Conservation (phyloP, 2,113 vertebrate genomes). For the Ramphastos sulfuratus region DNA sequence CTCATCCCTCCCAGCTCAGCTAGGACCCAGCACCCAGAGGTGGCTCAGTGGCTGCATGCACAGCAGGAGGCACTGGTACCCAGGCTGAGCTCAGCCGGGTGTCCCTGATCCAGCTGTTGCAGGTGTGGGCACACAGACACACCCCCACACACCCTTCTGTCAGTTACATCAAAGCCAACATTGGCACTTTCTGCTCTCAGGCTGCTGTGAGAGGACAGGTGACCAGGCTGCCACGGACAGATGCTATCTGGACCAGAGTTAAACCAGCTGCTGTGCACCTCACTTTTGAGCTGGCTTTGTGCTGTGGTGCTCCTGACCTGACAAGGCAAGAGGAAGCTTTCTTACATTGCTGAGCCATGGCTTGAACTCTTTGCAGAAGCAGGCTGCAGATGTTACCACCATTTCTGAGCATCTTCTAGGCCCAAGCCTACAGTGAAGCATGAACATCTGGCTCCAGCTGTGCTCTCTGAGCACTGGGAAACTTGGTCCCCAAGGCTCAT, state of each 20-base stretch:
- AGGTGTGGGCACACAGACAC: background rate
- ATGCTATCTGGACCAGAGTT: background rate
- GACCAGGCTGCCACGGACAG: background rate
- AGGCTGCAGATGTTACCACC: background rate
- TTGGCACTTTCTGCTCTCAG: rapidly evolving
- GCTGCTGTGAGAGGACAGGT: background rate
- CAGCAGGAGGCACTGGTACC: background rate
- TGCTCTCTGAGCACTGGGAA: background rate
- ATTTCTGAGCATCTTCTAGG: background rate
- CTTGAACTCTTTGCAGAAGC: background rate
- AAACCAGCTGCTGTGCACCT: background rate
- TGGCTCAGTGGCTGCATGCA: rapidly evolving
- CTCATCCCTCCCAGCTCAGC: background rate
- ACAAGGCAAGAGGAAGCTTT: background rate
- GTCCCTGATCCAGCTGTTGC: rapidly evolving
- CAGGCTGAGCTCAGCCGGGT: background rate
- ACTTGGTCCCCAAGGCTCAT: rapidly evolving
- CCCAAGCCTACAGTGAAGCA: background rate
- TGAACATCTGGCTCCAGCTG: conserved; percentile 1
- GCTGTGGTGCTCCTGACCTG: background rate
- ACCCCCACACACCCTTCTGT: background rate
- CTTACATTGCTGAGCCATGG: background rate
- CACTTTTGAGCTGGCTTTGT: background rate
- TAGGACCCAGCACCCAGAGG: background rate
- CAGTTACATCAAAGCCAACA: background rate